A percentile compares a stretch with the other conserved stretches of the same genome.
Evolutionary conservation across 2,888 invertebrate genomes (phyloP).

Genomic region (Cataglyphis cursor): DNA sequence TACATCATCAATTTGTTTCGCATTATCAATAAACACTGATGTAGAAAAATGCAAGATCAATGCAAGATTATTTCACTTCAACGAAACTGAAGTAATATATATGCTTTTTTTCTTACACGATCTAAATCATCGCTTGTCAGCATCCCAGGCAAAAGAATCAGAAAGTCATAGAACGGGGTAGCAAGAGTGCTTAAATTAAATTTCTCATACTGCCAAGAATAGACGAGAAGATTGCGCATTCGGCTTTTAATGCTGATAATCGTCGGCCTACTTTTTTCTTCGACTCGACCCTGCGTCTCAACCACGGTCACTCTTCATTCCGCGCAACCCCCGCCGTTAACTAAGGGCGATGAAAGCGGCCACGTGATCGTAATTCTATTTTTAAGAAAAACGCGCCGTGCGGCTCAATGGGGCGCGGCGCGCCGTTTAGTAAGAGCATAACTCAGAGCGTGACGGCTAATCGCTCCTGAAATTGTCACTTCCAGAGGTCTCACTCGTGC

Average conservation of each 20-base stretch:
- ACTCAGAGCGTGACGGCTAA: slow-evolving; percentile 86
- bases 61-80: not conserved
- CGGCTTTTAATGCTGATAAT: slow-evolving; percentile 72
- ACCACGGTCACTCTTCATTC: slow-evolving; percentile 66
- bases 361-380: slow-evolving; percentile 78
- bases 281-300: slow-evolving; percentile 37
- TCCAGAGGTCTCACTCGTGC: slow-evolving; percentile 81
- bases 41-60: not conserved
- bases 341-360: slow-evolving; percentile 62
- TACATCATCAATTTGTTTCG: not conserved
- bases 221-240: slow-evolving; percentile 51
- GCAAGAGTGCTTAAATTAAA: slow-evolving; percentile 35
- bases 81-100: not conserved
- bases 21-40: not conserved
- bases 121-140: slow-evolving; percentile 32
- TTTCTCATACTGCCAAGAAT: slow-evolving; percentile 57
- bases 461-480: slow-evolving; percentile 86
- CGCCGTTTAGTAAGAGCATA: slow-evolving; percentile 84
- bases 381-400: slow-evolving; percentile 81
- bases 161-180: not conserved
- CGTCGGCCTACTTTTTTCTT: slow-evolving; percentile 64
- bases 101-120: not conserved
- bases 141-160: not conserved
- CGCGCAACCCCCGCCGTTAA: slow-evolving; percentile 42
- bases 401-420: slow-evolving; percentile 82